Percentiles rank a stretch among this genome's conserved stretches.
Evolutionary conservation across 1,140 invertebrate species (phyloP).

Genomic region (Drosophila takahashii): DNA sequence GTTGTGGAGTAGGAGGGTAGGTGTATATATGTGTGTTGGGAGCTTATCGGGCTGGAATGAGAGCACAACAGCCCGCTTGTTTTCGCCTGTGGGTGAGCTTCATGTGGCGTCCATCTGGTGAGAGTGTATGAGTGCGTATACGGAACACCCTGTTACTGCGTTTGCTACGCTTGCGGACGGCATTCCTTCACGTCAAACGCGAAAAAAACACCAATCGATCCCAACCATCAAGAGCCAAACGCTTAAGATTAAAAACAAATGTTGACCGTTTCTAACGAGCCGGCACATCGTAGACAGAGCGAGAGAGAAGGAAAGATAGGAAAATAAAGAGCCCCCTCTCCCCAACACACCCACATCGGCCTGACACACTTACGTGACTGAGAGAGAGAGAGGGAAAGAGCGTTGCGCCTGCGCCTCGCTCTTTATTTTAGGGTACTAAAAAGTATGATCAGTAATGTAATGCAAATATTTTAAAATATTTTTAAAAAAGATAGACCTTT

Average conservation of each 20-base stretch:
- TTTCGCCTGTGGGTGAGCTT: constrained; percentile 25
- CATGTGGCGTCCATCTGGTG: constrained; percentile 38
- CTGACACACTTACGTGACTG: constrained; percentile 74
- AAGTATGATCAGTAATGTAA: background rate
- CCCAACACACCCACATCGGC: constrained; percentile 50
- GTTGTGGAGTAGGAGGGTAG: constrained; percentile 1
- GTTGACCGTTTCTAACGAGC: constrained; percentile 47
- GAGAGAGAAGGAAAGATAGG: background rate
- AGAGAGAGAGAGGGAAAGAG: constrained; percentile 21
- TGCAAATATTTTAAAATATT: background rate
- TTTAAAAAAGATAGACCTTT: too few relatives aligned
- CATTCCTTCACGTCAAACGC: constrained; percentile 44
- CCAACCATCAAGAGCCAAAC: constrained; percentile 18
- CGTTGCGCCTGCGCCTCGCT: constrained; percentile 53
- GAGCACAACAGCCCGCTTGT: constrained; percentile 41
- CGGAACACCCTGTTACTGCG: constrained; percentile 32
- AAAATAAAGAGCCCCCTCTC: constrained; percentile 18
- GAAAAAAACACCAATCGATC: constrained; percentile 10
- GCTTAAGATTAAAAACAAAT: constrained; percentile 50
- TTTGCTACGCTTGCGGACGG: constrained; percentile 30
- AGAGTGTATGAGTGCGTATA: constrained; percentile 6
- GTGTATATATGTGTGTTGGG: constrained; percentile 2
- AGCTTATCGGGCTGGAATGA: constrained; percentile 44
- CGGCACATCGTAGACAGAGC: constrained; percentile 1
- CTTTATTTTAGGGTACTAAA: background rate